These are phyloP conservation scores for Luidia sarsii DNA, from an alignment of 53 echinoderm and acorn worm species.

Conservation along the genomic window DNA sequence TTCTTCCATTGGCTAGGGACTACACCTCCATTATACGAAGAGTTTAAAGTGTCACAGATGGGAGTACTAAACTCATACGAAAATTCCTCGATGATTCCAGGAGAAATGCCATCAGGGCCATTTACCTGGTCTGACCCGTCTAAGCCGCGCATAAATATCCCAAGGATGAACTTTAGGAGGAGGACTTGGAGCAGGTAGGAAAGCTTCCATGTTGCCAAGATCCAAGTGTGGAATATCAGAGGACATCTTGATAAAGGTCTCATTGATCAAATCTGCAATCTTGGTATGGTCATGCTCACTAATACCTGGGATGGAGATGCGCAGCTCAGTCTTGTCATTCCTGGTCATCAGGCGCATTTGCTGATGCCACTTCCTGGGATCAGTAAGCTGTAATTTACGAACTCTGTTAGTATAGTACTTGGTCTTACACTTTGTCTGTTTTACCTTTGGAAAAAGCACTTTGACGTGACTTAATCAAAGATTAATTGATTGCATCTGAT, in stretches of 20 bases:
- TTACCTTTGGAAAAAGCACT: slow-evolving; percentile 30
- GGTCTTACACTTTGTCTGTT: not conserved
- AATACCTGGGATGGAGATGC: slow-evolving; percentile 36
- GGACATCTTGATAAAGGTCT: slow-evolving; percentile 15
- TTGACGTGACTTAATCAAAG: slow-evolving; percentile 16
- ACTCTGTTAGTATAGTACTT: no score
- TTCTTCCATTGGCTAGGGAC: slow-evolving; percentile 2
- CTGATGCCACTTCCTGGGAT: slow-evolving; percentile 11
- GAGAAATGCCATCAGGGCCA: slow-evolving; percentile 40
- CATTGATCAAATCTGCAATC: slow-evolving; percentile 22
- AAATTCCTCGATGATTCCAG: slow-evolving; percentile 19
- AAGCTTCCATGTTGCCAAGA: slow-evolving; percentile 13
- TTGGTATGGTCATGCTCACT: slow-evolving; percentile 26
- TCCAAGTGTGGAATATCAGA: slow-evolving; percentile 5
- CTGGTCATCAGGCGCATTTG: slow-evolving; percentile 30
- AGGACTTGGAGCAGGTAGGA: slow-evolving; percentile 9
- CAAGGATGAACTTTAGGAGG: slow-evolving; percentile 33
- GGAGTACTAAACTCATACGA: slow-evolving; percentile 8
- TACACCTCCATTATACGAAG: slow-evolving; percentile 8
- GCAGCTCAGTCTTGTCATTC: slow-evolving; percentile 17
- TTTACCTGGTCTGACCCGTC: slow-evolving; percentile 15
- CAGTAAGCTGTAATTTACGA: not conserved
- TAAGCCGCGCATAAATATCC: slow-evolving; percentile 8
- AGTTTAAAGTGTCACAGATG: slow-evolving; percentile 7
- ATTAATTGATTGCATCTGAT: no score